Evolutionary conservation across 1,140 invertebrate genomes (phyloP), one percentile per base, ranked within the genome.

Genomic region (Luehdorfia chinensis): DNA sequence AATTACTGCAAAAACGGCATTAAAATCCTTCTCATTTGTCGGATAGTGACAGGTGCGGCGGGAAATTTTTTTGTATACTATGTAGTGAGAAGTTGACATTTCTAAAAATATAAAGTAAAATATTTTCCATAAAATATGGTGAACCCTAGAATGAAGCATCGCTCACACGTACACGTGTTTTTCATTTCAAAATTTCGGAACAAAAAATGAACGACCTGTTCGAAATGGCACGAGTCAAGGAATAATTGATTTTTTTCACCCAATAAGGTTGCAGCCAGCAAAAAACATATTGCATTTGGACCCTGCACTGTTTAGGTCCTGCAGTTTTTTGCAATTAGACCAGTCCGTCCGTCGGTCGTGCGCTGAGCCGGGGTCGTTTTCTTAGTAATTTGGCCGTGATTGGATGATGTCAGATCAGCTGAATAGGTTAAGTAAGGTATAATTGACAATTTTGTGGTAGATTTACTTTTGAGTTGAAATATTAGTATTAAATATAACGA

Each of bases 221-320:
- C 48, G 52, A 61, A 61, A 67, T 62, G 56, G 62, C 69, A 74
- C 69, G 65, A 67, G 65, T 58, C 47, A 33, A n/a, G 28, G 31
- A 44, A 57, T 68, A 69, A 73, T 75, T 72, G 71, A 73, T 76
- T 79, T 79, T 68, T 72, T 72, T 64, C 44, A 37, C 30, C 41
- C 55, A 58, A 66, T 58, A 51, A 45, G 39, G 31, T 31, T 50
- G 50, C 48, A 60, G 47, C 47, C 46, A 31, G 39, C 61, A 76
- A 79, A 79, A 72, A 74, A 62, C 34, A 50, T 64, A 68, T 65
- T 75, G 66, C 57, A 58, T 61, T 65, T 49, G 23, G 37, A 44
- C 48, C 45, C 54, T 60, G 56, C 52, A 36, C 37, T 41, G 16
- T 52, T 30, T 47, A 41, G 43, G 32, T 39, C 11, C 13, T 7